Evolutionary conservation across 2,888 invertebrate genomes (phyloP), one percentile per base, ranked within the genome.

Genomic region (Terebella lapidaria): DNA sequence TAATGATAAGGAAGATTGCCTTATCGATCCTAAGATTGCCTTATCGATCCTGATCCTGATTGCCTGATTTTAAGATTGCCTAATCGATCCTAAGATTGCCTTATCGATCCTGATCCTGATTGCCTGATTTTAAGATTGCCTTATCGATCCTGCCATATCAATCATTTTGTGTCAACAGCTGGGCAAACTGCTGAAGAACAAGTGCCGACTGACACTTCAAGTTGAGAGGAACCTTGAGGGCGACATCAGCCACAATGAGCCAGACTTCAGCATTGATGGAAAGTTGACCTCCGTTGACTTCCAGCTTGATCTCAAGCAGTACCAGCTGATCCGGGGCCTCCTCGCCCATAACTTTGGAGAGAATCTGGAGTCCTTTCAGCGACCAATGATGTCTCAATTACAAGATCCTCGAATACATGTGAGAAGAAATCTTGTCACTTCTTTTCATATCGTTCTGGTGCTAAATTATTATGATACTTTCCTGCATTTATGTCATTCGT

Each of bases 291-390:
- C 92, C 35, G 85, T 95, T 71, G 89, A 91, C 80, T 88, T 88
- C 63, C 86, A 89, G 51, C 80, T 96, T 60, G 90, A 92, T 82
- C 84, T 90, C 54, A 85, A 87, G 54, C 93, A 94, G 80, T 95
- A 94, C 82, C 88, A 89, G 78, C 83, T 95, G 47, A 86, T 96
- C 57, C 86, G 91, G 62, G 94, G 94, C 22, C 85, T 96, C 61
- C 83, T 96, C 4, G 86, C 88, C 1, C 90, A 91, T 81, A 96
- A 96, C 83, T 87, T 96, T 65, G 94, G 92, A 1, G 95, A 94
- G 81, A 85, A 86, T 70, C 85, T 90, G 18, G 89, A 89, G 56
- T 73, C 76, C 54, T 75, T 78, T 62, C 72, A 74, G 61, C 64
- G 70, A 35, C 75, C 74, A 5, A 64, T 78, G 27, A 71, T 78